Conservation (phyloP, 2,113 vertebrate genomes). For the Origma solitaria region DNA sequence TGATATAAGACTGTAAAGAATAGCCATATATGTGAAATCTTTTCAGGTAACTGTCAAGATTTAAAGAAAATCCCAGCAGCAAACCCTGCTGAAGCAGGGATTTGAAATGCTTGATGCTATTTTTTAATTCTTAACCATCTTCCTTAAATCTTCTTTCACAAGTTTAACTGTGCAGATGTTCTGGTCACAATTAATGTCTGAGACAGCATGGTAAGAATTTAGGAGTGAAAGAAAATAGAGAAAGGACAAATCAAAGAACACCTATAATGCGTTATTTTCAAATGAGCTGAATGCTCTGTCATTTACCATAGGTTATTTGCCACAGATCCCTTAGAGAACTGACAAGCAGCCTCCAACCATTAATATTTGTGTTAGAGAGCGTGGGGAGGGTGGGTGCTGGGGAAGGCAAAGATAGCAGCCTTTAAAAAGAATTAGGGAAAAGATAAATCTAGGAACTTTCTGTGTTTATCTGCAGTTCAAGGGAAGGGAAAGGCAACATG, state of each 20-base stretch:
- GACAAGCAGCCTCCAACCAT: neutral
- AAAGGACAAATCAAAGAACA: neutral
- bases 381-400: neutral
- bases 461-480: neutral
- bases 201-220: neutral
- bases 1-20: neutral
- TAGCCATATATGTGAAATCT: neutral
- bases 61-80: neutral
- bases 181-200: neutral
- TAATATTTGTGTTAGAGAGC: neutral
- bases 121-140: neutral
- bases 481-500: neutral
- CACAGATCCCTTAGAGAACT: neutral
- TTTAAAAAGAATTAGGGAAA: neutral
- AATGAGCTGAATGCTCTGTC: neutral
- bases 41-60: neutral
- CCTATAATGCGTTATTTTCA: neutral
- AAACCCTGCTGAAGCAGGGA: neutral
- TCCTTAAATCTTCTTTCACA: neutral
- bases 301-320: neutral
- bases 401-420: neutral
- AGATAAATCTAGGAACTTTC: neutral
- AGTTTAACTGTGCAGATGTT: neutral
- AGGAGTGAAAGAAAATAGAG: neutral
- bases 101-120: neutral